Percentiles rank a stretch among this genome's conserved stretches.
Evolutionary conservation across 2,888 invertebrate species (phyloP).

Genomic region (Melinopterus prodromus): DNA sequence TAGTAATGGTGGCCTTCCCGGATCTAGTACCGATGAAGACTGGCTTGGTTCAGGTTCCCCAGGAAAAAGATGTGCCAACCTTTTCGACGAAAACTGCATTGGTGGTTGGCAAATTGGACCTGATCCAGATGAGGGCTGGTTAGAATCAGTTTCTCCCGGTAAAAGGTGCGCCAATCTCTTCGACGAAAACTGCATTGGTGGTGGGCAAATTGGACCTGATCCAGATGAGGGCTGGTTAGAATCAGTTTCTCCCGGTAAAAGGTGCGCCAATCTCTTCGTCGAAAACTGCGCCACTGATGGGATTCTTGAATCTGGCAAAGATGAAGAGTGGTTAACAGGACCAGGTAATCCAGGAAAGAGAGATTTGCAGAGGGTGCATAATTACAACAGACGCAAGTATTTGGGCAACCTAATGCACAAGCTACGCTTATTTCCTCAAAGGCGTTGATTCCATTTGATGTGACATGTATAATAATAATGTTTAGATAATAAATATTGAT

Average conservation of each 20-base stretch:
- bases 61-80: conserved; percentile 29
- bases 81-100: conserved; percentile 21
- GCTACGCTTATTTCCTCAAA: neutral
- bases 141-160: conserved; percentile 27
- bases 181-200: conserved; percentile 38
- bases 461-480: neutral
- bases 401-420: neutral
- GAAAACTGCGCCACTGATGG: neutral
- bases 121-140: conserved; percentile 27
- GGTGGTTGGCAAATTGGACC: conserved; percentile 15
- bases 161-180: conserved; percentile 36
- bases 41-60: conserved; percentile 28
- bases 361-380: neutral
- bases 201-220: conserved; percentile 30
- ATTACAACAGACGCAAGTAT: neutral
- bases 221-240: conserved; percentile 37
- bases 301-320: neutral
- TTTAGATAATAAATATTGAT: neutral
- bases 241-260: conserved; percentile 18
- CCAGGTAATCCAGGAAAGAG: conserved; percentile 19
- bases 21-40: conserved; percentile 25
- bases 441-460: neutral
- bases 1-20: conserved; percentile 19
- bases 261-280: neutral
- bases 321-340: conserved; percentile 30